Percentiles rank a stretch among this genome's conserved stretches.
These are phyloP conservation scores for Trachymyrmex cornetzi DNA, from an alignment of 1,140 invertebrate species.

Conservation along the genomic window DNA sequence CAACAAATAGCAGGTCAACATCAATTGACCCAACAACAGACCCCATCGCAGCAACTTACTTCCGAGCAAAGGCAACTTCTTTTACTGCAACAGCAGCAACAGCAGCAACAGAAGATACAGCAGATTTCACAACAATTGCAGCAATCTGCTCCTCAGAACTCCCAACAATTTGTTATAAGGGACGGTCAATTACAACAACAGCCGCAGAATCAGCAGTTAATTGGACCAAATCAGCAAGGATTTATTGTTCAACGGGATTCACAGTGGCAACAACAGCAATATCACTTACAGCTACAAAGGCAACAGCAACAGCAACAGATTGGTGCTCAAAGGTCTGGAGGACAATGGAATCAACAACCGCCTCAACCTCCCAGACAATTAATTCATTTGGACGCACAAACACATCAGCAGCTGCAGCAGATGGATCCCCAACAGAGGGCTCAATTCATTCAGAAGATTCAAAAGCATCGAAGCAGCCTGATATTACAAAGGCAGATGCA, in stretches of 20 bases:
- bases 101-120: constrained; percentile 85
- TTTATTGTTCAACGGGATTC: constrained; percentile 87
- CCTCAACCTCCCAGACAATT: constrained; percentile 88
- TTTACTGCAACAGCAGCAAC: constrained; percentile 80
- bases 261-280: constrained; percentile 88
- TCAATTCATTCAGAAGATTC: constrained; percentile 92
- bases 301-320: constrained; percentile 85
- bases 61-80: constrained; percentile 84
- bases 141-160: constrained; percentile 85
- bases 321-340: constrained; percentile 82
- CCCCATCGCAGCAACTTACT: constrained; percentile 81
- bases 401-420: constrained; percentile 93
- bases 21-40: constrained; percentile 81
- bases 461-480: constrained; percentile 90
- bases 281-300: constrained; percentile 84
- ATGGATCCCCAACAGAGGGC: constrained; percentile 92
- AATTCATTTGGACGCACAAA: constrained; percentile 93
- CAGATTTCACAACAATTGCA: constrained; percentile 86
- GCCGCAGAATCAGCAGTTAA: constrained; percentile 84
- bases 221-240: constrained; percentile 86
- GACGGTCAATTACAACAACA: constrained; percentile 88
- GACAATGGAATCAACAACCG: constrained; percentile 85
- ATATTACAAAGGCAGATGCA: constrained; percentile 87
- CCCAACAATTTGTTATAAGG: constrained; percentile 88
- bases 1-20: constrained; percentile 76